Evolutionary conservation across 2,113 vertebrate genomes (phyloP).

Genomic region (Ophthalmolycus amberensis): DNA sequence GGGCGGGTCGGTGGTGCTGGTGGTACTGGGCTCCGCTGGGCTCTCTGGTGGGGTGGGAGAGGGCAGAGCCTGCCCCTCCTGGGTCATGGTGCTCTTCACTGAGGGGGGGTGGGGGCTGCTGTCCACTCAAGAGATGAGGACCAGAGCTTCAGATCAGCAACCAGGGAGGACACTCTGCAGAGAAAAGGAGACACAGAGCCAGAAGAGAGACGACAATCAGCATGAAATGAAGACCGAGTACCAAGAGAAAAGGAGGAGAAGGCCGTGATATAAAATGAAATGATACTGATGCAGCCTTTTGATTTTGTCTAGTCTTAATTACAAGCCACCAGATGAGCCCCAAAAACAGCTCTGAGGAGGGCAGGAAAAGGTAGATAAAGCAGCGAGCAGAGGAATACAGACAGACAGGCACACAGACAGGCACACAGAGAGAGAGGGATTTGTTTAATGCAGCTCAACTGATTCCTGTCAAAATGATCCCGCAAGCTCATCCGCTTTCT

Average conservation of each 20-base stretch:
- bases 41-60: constrained; percentile 73
- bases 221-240: constrained; percentile 30
- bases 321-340: constrained; percentile 51
- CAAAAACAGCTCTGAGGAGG: constrained; percentile 54
- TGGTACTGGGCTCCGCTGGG: constrained; percentile 53
- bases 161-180: constrained; percentile 23
- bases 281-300: constrained; percentile 17
- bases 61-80: constrained; percentile 84
- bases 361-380: constrained; percentile 30
- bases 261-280: constrained; percentile 1
- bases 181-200: constrained; percentile 1
- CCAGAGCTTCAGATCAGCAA: constrained; percentile 44
- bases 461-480: constrained; percentile 57
- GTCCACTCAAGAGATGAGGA: constrained; percentile 46
- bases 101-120: constrained; percentile 1
- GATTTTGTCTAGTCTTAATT: constrained; percentile 37
- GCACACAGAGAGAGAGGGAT: constrained; percentile 32
- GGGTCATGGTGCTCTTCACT: constrained; percentile 82
- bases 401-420: background rate
- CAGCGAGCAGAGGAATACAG: constrained; percentile 35
- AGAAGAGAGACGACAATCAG: constrained; percentile 23
- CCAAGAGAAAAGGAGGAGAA: constrained; percentile 1
- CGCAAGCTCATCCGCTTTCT: constrained; percentile 26
- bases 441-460: constrained; percentile 47
- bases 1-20: constrained; percentile 13